Conservation (phyloP, 2,797 vertebrate genomes). For the Rhabdomys pumilio region DNA sequence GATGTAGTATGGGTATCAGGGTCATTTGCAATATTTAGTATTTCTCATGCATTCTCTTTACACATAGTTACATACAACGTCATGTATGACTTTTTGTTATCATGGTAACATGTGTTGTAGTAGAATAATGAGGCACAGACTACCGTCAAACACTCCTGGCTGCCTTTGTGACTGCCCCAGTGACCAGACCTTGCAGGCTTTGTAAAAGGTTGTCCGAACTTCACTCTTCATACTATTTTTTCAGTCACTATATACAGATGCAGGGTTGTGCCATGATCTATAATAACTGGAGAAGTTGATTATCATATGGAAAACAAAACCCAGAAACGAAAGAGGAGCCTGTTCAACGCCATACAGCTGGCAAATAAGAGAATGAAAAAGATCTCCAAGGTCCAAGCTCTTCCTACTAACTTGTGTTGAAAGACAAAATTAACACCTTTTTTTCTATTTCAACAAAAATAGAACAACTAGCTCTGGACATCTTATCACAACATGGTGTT, state of each 20-base stretch:
- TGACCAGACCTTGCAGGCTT: neutral
- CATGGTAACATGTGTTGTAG: neutral
- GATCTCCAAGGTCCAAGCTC: neutral
- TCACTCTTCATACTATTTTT: neutral
- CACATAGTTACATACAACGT: neutral
- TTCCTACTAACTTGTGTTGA: neutral
- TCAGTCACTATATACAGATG: neutral
- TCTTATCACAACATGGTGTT: neutral
- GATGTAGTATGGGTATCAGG: neutral
- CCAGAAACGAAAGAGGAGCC: neutral
- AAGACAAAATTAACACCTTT: neutral
- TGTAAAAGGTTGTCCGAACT: neutral
- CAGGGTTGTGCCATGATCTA: neutral
- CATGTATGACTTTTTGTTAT: neutral
- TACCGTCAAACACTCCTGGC: neutral
- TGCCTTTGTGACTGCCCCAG: neutral
- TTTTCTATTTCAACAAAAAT: neutral
- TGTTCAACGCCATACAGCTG: neutral
- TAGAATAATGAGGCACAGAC: neutral
- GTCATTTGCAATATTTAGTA: neutral
- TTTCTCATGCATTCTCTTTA: neutral
- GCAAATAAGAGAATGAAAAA: neutral
- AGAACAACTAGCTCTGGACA: neutral
- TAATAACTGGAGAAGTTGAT: neutral
- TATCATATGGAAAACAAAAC: slow-evolving; percentile 36